phyloP scores from a whole-genome alignment of 2,797 vertebrate species.

The Sylvilagus floridanus region DNA sequence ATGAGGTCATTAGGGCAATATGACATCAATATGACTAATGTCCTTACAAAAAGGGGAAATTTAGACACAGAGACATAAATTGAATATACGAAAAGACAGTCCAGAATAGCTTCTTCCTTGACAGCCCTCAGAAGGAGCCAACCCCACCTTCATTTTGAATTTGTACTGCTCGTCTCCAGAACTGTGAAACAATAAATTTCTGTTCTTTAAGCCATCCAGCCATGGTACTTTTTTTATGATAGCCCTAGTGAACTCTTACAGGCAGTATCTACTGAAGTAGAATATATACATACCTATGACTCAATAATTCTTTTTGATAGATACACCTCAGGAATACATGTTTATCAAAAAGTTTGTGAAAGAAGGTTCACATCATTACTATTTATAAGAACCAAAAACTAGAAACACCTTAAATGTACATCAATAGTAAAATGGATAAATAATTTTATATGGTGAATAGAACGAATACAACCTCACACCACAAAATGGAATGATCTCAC shows the following conservation, averaged over 20 bases:
- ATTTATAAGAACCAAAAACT: background rate
- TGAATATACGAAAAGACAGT: background rate
- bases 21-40: background rate
- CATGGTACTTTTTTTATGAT: background rate
- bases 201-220: background rate
- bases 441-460: background rate
- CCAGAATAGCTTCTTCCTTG: background rate
- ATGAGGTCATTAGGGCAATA: background rate
- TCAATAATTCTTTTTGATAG: background rate
- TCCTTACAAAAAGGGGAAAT: slow-evolving; percentile 2
- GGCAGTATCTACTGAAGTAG: background rate
- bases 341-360: background rate
- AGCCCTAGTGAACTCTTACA: background rate
- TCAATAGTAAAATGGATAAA: background rate
- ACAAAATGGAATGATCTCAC: background rate
- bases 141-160: background rate
- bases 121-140: background rate
- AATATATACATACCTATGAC: background rate
- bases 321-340: slow-evolving; percentile 4
- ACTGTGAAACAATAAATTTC: background rate
- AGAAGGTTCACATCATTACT: slow-evolving; percentile 10
- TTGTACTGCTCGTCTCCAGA: background rate
- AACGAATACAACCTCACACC: background rate
- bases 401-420: slow-evolving; percentile 38
- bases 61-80: background rate